Base-by-base conservation (phyloP, 1,140 invertebrate species). In the Lepeophtheirus salmonis region DNA sequence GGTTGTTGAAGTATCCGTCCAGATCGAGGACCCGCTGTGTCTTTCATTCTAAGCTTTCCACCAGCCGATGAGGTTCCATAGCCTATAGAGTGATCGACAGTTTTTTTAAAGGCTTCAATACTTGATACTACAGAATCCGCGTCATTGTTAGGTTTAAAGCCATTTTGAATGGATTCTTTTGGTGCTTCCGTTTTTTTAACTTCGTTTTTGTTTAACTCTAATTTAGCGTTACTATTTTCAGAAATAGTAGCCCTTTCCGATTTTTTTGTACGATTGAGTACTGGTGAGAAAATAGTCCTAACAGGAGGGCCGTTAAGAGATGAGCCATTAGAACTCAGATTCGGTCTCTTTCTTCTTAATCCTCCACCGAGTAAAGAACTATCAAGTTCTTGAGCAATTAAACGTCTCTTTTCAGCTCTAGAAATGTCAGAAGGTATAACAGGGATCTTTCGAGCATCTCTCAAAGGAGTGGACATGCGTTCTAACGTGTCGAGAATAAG, bases 401-500 rank as follows among this genome's bases (percentile, higher is more conserved):
- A n/a, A 10, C 30, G 30, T 41, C 30, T 6, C n/a, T 41, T 41
- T 41, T 41, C 30, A 6, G 30, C 30, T 41, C 30, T 6, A 10
- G 30, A 41, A n/a, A 41, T n/a, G 30, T 41, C 30, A n/a, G n/a
- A n/a, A 10, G 30, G 30, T 6, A n/a, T 41, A 6, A 41, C 30
- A 16, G 50, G 50, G 16, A 52, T 52, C 16, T 52, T 52, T 21
- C 20, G 4, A 14, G 13, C 20, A 20, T 52, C 50, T 16, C n/a
- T 21, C 20, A 18, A 20, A 16, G 50, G 50, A 4, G 50, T 52
- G 18, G 50, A 52, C 50, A 52, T 52, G 13, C 20, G 14, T 21
- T 52, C 50, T 16, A 52, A 16, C 6, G 50, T 52, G 50, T 52
- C 50, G 6, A 52, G 50, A 52, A 52, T 52, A 10, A 52, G 50